Base-by-base conservation (phyloP, 2,888 invertebrate genomes). In the Tachina grossa region DNA sequence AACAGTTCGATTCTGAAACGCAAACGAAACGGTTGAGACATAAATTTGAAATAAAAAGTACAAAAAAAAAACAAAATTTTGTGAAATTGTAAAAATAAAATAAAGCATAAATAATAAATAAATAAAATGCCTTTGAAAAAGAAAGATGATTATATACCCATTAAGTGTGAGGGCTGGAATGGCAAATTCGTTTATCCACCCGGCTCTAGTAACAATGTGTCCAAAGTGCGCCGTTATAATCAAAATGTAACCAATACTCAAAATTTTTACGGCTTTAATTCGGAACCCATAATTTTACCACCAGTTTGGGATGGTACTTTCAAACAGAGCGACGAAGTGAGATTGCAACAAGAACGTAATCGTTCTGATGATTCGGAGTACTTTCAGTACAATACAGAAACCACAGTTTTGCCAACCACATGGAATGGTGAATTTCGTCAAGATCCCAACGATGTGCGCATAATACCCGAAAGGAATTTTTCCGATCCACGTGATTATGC, bases 161-260 rank as follows among this genome's bases (percentile, higher is more conserved):
- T 92, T 81, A 93, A 93, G 87, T 92, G 92, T 84, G 93, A 93
- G 87, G 93, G 93, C 57, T 93, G 93, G 93, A 91, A 93, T 87
- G 93, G 93, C 3, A 91, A 91, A 85, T 93, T 93, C 76, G 85
- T 89, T 1, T 92, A 91, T 84, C 89, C 89, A 45, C 88, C 89
- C n/a, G 92, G 92, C 1, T 87, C 89, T 8, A 87, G 90, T 1
- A 92, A 92, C 69, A 90, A 92, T 55, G 92, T 92, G 1, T 91
- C 91, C 16, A 91, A 91, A 88, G 89, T 92, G 53, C 91, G 92
- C 0, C 90, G 92, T 10, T 89, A 92, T 45, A 92, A 92, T 87
- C 91, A 91, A 75, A 91, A 90, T 82, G 88, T 91, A 45, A 93
- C 93, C 57, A 90, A 92, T 61, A 89, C 92, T 14, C 89, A 89